phyloP scores from a whole-genome alignment of 1,140 invertebrate species.

The Dolichoris vasculosae region DNA sequence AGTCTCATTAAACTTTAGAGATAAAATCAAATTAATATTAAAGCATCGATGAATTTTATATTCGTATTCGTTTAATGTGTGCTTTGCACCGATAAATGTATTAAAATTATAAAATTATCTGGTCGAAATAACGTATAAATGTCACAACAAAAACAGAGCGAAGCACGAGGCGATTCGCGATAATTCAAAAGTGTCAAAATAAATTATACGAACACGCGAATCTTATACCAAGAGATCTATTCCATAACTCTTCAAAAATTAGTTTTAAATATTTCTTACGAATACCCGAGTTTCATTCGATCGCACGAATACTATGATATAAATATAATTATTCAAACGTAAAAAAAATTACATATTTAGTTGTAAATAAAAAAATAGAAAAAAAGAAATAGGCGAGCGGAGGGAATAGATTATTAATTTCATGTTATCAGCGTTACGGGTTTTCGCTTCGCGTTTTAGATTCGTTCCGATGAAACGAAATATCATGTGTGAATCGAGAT shows the following conservation, averaged over 20 bases:
- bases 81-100: neutral
- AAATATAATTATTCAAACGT: too few species aligned
- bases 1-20: neutral
- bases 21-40: neutral
- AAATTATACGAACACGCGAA: neutral
- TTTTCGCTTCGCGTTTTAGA: neutral
- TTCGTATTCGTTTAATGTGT: neutral
- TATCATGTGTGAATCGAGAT: neutral
- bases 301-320: too few species aligned
- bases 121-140: constrained; percentile 28
- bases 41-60: neutral
- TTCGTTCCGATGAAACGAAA: neutral
- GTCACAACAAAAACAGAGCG: constrained; percentile 24
- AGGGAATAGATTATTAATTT: neutral
- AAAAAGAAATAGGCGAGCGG: neutral
- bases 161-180: neutral
- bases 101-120: constrained; percentile 5
- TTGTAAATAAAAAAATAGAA: neutral
- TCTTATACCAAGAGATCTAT: neutral
- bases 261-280: neutral
- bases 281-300: too few species aligned
- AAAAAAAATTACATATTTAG: too few species aligned
- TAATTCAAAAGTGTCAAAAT: constrained; percentile 31
- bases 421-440: neutral
- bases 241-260: neutral